A percentile compares a stretch with the other conserved stretches of the same genome.
Conservation (phyloP, 2,113 vertebrate species). For the Caranx melampygus region DNA sequence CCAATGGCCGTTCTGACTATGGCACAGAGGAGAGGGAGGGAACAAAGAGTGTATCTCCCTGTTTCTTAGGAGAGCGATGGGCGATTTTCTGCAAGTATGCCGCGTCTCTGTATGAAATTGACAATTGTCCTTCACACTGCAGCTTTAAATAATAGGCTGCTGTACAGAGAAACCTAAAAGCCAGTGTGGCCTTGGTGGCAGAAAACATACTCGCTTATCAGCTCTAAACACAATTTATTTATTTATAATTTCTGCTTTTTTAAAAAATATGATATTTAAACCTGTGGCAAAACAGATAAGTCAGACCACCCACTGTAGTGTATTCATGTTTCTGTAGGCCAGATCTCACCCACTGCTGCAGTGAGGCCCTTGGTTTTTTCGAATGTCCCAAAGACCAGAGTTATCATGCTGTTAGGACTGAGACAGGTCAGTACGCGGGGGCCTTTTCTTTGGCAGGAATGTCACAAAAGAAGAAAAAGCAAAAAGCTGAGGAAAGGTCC, state of each 20-base stretch:
- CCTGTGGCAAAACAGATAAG: background rate
- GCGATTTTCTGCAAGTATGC: no score
- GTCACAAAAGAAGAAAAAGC: constrained; percentile 64
- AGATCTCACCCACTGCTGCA: constrained; percentile 40
- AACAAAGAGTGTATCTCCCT: no score
- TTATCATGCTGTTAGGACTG: constrained; percentile 62
- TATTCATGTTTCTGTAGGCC: constrained; percentile 34
- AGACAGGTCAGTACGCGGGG: constrained; percentile 64
- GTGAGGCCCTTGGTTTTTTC: constrained; percentile 39
- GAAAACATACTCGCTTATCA: background rate
- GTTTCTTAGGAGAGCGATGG: no score
- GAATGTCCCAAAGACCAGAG: constrained; percentile 36
- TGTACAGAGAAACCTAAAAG: background rate
- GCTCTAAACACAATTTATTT: background rate
- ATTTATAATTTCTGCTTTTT: background rate
- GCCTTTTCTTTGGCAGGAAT: constrained; percentile 64
- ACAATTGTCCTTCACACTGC: no score
- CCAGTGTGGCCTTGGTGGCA: background rate
- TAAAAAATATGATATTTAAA: background rate
- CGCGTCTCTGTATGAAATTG: no score
- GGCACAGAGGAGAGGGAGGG: no score
- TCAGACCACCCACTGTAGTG: background rate
- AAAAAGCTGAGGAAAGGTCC: constrained; percentile 59
- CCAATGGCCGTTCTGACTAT: no score
- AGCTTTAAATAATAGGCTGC: background rate